Base-by-base conservation (phyloP, 2,113 vertebrate genomes). In the Anhinga anhinga region DNA sequence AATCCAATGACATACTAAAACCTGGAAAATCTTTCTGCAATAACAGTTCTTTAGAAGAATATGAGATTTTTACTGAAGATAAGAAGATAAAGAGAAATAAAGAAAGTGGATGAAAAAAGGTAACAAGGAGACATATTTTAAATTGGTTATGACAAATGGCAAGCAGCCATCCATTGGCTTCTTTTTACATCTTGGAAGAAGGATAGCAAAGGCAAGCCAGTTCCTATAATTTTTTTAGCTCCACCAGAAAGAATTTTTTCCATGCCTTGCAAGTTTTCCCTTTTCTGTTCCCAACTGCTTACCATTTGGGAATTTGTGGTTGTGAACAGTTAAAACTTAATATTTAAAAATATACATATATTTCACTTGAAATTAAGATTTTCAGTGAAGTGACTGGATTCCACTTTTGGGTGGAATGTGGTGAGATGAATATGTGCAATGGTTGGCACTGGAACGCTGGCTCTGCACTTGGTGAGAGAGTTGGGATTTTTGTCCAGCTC, bases 261-360 rank as follows among this genome's bases (percentile, higher is more conserved):
- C 81, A 40, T 74, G 92, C 88, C 79, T 82, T 91, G 53, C 80
- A 82, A 80, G 55, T 42, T 88, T 82, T 76, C 49, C 87, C 27
- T 58, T 52, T 59, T 88, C 80, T 71, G 32, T 89, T 76, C 55
- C 61, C 53, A 63, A 93, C 87, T 82, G 27, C 52, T 10, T 69
- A 56, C 69, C 94, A 76, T 91, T 63, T 91, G 90, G 90, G 94
- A 89, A 91, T 97, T 84, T 87, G 91, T 78, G 95, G 95, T 65
- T 87, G 62, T 56, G 73, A 93, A 96, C 49, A 56, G 82, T 96
- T 91, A 96, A 92, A 93, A 91, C 62, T 96, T 97, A 92, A 63
- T 94, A 88, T 96, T 67, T 93, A 67, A 93, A 96, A 91, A 87
- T 88, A 88, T 36, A 77, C 27, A 45, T 86, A 45, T 71, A 81